Percentiles rank a stretch among this genome's conserved stretches.
These are phyloP conservation scores for Crambe crambe DNA, from an alignment of 37 sponge, comb jelly and placozoan genomes.

Conservation along the genomic window DNA sequence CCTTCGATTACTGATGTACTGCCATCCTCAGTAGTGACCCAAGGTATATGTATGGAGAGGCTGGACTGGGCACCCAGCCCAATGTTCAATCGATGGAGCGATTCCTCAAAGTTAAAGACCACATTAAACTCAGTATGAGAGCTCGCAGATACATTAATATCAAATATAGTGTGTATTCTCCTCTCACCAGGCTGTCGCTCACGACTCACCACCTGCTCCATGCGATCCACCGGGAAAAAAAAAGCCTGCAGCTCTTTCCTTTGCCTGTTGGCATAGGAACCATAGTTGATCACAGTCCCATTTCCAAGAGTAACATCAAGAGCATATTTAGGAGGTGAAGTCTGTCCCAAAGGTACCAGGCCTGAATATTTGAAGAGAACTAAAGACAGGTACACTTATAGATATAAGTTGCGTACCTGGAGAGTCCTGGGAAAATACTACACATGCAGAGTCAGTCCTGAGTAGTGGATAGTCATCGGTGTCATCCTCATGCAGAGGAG, in stretches of 20 bases:
- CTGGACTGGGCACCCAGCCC: not conserved
- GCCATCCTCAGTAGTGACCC: slow-evolving; percentile 50
- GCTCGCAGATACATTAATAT: slow-evolving; percentile 29
- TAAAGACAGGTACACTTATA: not conserved
- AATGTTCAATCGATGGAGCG: slow-evolving; percentile 6
- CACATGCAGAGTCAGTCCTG: slow-evolving; percentile 29
- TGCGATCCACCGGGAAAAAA: slow-evolving; percentile 74
- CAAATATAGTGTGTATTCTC: slow-evolving; percentile 57
- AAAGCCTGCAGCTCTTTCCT: slow-evolving; percentile 49
- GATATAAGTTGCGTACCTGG: slow-evolving; percentile 27
- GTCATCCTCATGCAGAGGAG: not conserved
- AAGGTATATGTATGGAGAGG: slow-evolving; percentile 45
- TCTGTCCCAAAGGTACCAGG: slow-evolving; percentile 39
- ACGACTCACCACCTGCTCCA: slow-evolving; percentile 24
- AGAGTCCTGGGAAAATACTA: slow-evolving; percentile 42
- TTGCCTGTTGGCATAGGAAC: slow-evolving; percentile 61
- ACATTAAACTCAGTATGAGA: slow-evolving; percentile 12
- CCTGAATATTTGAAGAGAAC: slow-evolving; percentile 17
- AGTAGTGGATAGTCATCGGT: not conserved
- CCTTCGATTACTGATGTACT: slow-evolving; percentile 43
- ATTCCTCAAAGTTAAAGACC: slow-evolving; percentile 23
- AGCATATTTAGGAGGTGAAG: slow-evolving; percentile 45
- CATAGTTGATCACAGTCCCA: slow-evolving; percentile 58
- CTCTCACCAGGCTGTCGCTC: slow-evolving; percentile 56
- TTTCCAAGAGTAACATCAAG: slow-evolving; percentile 50